Evolutionary conservation across 2,797 vertebrate species (phyloP).

Genomic region (Parambassis ranga): DNA sequence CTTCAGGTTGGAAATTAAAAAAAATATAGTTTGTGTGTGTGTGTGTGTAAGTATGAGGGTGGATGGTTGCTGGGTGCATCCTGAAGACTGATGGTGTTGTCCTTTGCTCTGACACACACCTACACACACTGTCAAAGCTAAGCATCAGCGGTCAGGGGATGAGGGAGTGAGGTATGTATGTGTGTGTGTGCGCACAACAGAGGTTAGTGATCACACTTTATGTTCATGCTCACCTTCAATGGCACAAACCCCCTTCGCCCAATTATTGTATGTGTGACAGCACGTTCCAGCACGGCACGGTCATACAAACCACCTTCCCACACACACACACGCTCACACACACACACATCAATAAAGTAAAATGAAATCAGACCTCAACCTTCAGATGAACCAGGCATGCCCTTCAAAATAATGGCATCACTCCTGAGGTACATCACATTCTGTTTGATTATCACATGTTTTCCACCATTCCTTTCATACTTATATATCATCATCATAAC

Average conservation of each 20-base stretch:
- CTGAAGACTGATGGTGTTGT: slow-evolving; percentile 74
- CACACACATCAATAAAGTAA: slow-evolving; percentile 5
- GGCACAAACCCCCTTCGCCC: slow-evolving; percentile 8
- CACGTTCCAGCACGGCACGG: neutral
- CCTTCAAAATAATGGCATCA: slow-evolving; percentile 24
- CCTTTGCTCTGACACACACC: slow-evolving; percentile 73
- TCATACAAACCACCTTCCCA: slow-evolving; percentile 39
- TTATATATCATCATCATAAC: no score
- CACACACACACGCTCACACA: slow-evolving; percentile 2
- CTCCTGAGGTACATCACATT: slow-evolving; percentile 18
- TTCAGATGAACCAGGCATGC: slow-evolving; percentile 42
- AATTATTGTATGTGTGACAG: slow-evolving; percentile 17
- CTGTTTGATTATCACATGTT: slow-evolving; percentile 22
- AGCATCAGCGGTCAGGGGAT: slow-evolving; percentile 58
- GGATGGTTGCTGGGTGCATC: slow-evolving; percentile 46
- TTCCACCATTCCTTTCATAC: no score
- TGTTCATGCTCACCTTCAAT: slow-evolving; percentile 65
- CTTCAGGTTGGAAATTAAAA: slow-evolving; percentile 59
- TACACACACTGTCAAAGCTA: slow-evolving; percentile 71
- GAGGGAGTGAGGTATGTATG: slow-evolving; percentile 40
- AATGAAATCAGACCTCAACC: slow-evolving; percentile 21
- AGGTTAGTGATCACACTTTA: slow-evolving; percentile 69
- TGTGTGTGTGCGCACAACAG: slow-evolving; percentile 37
- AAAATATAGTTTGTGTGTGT: slow-evolving; percentile 37
- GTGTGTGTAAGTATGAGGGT: slow-evolving; percentile 40